Base-by-base conservation (phyloP, 2,888 invertebrate genomes). In the Pristionchus arcanus region DNA sequence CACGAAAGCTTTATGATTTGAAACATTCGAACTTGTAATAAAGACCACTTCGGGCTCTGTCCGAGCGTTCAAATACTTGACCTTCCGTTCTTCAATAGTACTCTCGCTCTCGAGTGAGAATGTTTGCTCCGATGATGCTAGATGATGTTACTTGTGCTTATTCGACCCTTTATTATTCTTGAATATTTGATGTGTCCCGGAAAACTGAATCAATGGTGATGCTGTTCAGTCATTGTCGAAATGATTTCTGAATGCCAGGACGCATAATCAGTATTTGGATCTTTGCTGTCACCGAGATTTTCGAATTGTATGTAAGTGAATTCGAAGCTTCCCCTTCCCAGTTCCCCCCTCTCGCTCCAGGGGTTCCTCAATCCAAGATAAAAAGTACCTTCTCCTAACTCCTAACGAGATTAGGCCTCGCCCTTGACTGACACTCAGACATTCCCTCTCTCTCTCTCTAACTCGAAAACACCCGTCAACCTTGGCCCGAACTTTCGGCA, bases 401-500 rank as follows among this genome's bases (percentile, higher is more conserved):
- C 16, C 68, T 68, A 68, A 68, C 68, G 68, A 74, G 74, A 74
- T 74, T 74, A 74, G 21, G 28, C 21, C 25, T 21, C 31, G 74
- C 74, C 74, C 74, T 74, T 74, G 74, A 74, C 11, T 59, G 13
- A 7, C 68, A n/a, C 25, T 28, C 42, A 49, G 42, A 9, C 42
- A 49, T 13, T 49, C 11, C 13, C 25, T 25, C 68, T n/a, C n/a
- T n/a, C n/a, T 28, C 74, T 34, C 74, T 25, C 74, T 37, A 37
- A 74, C 74, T 21, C 74, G 74, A 74, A 74, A 74, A 74, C 74
- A 74, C 71, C 28, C 37, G 16, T 5, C 77, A 77, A 77, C 77
- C 77, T 77, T 77, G 77, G 42, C 31, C 25, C 11, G 42, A 77
- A 77, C 81, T 63, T n/a, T 63, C 63, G 49, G 53, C 49, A 74